Conservation (phyloP, 2,797 vertebrate genomes). For the Pogoniulus pusillus region DNA sequence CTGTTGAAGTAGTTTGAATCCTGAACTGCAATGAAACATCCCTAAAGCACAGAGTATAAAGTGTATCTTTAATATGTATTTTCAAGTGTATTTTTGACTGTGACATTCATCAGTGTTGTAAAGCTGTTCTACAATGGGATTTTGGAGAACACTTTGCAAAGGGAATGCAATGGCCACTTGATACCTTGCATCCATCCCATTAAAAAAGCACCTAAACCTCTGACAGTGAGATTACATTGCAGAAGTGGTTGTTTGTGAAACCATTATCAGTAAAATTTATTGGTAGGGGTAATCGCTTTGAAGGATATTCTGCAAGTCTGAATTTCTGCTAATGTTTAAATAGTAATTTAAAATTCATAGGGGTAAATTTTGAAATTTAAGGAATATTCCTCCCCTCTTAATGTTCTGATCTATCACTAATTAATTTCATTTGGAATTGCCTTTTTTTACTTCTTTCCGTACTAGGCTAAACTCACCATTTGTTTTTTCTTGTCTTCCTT, state of each 20-base stretch:
- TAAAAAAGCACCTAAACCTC: not conserved
- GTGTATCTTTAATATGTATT: not conserved
- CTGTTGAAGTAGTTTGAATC: not conserved
- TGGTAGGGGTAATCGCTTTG: not conserved
- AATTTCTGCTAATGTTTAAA: not conserved
- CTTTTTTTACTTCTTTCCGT: not conserved
- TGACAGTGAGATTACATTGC: not conserved
- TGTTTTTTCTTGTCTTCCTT: slow-evolving; percentile 19
- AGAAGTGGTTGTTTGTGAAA: not conserved
- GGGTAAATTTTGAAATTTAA: not conserved
- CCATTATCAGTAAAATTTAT: rapidly evolving
- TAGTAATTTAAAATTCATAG: not conserved
- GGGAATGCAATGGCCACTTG: not conserved
- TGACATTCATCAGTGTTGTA: not conserved
- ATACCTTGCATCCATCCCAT: not conserved
- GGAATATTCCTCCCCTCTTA: not conserved
- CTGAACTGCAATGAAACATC: not conserved
- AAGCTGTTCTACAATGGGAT: not conserved
- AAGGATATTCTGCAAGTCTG: not conserved
- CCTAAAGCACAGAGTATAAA: not conserved
- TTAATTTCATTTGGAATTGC: not conserved
- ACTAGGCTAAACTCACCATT: not conserved
- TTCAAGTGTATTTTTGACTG: not conserved
- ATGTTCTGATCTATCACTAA: not conserved
- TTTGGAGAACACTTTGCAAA: not conserved